Percentiles rank a stretch among this genome's conserved stretches.
Evolutionary conservation across 2,797 vertebrate genomes (phyloP).

Genomic region (Natrix natrix): DNA sequence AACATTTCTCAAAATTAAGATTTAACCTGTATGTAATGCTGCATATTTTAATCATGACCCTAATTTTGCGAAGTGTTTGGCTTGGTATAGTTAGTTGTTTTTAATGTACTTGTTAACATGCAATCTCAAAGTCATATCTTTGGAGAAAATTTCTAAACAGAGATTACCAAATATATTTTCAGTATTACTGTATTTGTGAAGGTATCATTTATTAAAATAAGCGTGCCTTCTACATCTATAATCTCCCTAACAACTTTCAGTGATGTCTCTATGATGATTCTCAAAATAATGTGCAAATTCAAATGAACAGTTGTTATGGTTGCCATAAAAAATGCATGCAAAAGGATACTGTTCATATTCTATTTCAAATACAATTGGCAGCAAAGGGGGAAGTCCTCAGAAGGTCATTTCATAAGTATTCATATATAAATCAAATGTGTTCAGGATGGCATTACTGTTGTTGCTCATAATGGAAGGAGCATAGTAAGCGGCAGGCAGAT

Average conservation of each 20-base stretch:
- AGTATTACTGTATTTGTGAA: not conserved
- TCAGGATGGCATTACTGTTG: not conserved
- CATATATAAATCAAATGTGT: slow-evolving; percentile 6
- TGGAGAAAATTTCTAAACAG: not conserved
- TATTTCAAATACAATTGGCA: slow-evolving; percentile 60
- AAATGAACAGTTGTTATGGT: slow-evolving; percentile 69
- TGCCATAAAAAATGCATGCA: slow-evolving; percentile 60
- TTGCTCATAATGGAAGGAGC: slow-evolving; percentile 3
- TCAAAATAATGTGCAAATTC: slow-evolving; percentile 57
- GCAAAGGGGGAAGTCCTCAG: slow-evolving; percentile 34
- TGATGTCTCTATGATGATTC: slow-evolving; percentile 51
- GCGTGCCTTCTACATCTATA: not conserved
- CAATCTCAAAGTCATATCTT: not conserved
- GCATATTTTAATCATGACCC: not conserved
- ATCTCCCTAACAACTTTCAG: not conserved
- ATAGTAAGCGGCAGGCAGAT: not conserved
- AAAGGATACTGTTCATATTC: slow-evolving; percentile 58
- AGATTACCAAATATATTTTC: not conserved
- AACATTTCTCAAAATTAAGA: not conserved
- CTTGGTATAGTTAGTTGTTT: not conserved
- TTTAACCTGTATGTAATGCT: not conserved
- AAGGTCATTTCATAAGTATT: slow-evolving; percentile 47
- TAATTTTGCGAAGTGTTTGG: not conserved
- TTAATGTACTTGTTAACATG: not conserved
- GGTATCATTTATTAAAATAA: not conserved